These are phyloP conservation scores for Scotopteryx bipunctaria DNA, from an alignment of 2,888 invertebrate genomes.

Conservation along the genomic window DNA sequence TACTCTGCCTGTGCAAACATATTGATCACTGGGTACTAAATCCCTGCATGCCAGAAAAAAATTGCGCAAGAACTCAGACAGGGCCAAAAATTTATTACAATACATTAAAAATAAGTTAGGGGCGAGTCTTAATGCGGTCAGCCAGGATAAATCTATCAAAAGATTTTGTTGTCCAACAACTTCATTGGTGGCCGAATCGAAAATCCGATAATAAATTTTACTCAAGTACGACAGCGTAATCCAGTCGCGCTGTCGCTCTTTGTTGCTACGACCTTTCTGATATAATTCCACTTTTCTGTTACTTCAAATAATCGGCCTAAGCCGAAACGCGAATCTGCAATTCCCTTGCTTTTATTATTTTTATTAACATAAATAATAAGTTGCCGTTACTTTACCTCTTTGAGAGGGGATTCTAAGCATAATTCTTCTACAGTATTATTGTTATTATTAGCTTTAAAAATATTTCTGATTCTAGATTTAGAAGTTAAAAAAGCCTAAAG, in stretches of 20 bases:
- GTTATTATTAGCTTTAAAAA: not conserved
- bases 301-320: constrained; percentile 73
- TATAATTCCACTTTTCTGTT: constrained; percentile 79
- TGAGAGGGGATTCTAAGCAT: not conserved
- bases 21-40: constrained; percentile 24
- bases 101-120: constrained; percentile 76
- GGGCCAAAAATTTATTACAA: constrained; percentile 73
- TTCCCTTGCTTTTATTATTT: constrained; percentile 56
- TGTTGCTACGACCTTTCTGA: constrained; percentile 77
- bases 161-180: constrained; percentile 84
- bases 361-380: constrained; percentile 7
- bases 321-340: constrained; percentile 63
- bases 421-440: no score
- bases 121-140: constrained; percentile 79
- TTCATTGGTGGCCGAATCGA: constrained; percentile 84
- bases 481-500: no score
- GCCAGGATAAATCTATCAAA: constrained; percentile 83
- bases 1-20: constrained; percentile 14
- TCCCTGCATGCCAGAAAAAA: constrained; percentile 34
- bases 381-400: constrained; percentile 1
- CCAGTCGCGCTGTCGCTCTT: constrained; percentile 79
- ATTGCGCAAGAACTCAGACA: constrained; percentile 53
- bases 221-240: constrained; percentile 83
- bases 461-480: no score
- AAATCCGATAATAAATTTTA: constrained; percentile 83